Evolutionary conservation across 23 tunicate genomes (phyloP).

Genomic region (Clavelina lepadiformis): DNA sequence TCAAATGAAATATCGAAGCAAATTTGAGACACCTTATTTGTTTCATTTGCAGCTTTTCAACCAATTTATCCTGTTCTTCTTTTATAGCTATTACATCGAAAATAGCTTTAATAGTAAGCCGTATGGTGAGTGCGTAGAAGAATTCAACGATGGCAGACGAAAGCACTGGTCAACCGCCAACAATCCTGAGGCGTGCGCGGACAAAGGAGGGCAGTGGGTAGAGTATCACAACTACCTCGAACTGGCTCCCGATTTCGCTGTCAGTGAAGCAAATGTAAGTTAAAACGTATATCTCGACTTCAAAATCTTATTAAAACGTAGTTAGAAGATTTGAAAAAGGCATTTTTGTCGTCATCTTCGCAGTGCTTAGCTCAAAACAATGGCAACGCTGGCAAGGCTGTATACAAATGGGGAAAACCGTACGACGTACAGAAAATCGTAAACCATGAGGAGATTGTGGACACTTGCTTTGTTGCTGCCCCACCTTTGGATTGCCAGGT

Average conservation of each 20-base stretch:
- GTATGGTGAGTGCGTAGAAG: conserved; percentile 66
- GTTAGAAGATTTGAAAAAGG: background rate
- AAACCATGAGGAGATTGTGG: conserved; percentile 32
- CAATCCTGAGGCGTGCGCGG: conserved; percentile 50
- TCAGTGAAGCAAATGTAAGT: conserved; percentile 1
- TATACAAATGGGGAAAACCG: conserved; percentile 85
- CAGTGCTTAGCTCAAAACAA: conserved; percentile 65
- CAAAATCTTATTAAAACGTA: no score
- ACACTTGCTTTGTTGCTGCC: conserved; percentile 66
- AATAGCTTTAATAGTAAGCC: conserved; percentile 61
- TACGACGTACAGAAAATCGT: conserved; percentile 60
- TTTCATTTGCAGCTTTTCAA: background rate
- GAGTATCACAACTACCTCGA: conserved; percentile 68
- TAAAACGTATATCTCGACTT: background rate
- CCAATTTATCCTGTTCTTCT: background rate
- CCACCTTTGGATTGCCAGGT: conserved; percentile 80
- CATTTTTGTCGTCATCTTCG: no score
- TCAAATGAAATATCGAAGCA: no score
- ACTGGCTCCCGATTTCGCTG: conserved; percentile 51
- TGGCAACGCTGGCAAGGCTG: conserved; percentile 13
- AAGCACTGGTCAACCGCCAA: conserved; percentile 69
- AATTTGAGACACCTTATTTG: no score
- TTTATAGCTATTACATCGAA: conserved; percentile 52
- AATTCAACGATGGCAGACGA: conserved; percentile 13
- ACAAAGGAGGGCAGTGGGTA: conserved; percentile 56